Evolutionary conservation across 1,140 invertebrate species (phyloP).

Genomic region (Apis florea): DNA sequence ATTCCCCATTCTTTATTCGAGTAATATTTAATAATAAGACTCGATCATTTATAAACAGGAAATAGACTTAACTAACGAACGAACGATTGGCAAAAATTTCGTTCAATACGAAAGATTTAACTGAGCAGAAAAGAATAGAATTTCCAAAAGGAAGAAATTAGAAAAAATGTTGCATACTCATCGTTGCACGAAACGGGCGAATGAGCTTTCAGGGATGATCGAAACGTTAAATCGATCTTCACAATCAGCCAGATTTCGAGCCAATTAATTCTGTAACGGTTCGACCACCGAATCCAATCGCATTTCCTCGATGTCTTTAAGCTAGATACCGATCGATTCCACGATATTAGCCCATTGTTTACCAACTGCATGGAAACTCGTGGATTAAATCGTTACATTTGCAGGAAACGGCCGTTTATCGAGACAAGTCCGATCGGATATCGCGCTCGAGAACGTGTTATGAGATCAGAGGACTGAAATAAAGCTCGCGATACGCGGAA

Average conservation of each 20-base stretch:
- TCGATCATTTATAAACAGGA: too few species aligned
- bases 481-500: conserved; percentile 27
- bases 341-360: not conserved
- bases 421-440: not conserved
- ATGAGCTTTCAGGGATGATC: too few species aligned
- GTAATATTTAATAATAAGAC: too few species aligned
- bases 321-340: not conserved
- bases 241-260: not conserved
- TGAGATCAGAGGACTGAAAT: conserved; percentile 35
- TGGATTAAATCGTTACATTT: not conserved
- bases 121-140: too few species aligned
- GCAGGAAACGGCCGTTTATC: not conserved
- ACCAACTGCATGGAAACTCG: conserved; percentile 1
- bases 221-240: not conserved
- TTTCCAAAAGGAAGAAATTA: too few species aligned
- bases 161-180: too few species aligned
- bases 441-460: not conserved
- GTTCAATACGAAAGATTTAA: too few species aligned
- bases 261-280: not conserved
- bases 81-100: too few species aligned
- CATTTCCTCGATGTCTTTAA: not conserved
- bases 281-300: not conserved
- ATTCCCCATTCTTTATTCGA: too few species aligned
- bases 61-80: too few species aligned
- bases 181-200: too few species aligned